Evolutionary conservation across 2,888 invertebrate species (phyloP), one percentile per base, ranked within the genome.

Genomic region (Synergus itoensis): DNA sequence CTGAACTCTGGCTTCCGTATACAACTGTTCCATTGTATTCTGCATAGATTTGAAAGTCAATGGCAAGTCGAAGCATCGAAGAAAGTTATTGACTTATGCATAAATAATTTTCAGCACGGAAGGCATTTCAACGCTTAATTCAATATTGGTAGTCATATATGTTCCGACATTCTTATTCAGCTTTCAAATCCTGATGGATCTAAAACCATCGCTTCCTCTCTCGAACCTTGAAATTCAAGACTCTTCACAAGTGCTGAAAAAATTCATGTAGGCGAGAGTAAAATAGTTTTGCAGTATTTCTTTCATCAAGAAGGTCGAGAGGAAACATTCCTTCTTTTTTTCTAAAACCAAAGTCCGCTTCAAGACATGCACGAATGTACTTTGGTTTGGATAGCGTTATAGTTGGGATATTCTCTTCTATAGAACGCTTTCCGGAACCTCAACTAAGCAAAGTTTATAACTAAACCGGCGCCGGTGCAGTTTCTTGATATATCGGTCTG

Each of bases 401-500:
- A 53, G 60, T 60, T 60, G 18, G 5, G 60, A 21, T 60, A 45
- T 73, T 73, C 75, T 64, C 76, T 79, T 79, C 65, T 65, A 65
- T 76, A 67, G 64, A 63, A 40, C 75, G 80, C 80, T 83, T 53
- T 73, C 77, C 81, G 80, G 81, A 82, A 80, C 69, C 81, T 69
- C 82, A 77, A 81, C 79, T 82, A 76, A 81, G 82, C 84, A 85
- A 88, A 88, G 86, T 86, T 87, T 86, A 87, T 86, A 87, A 87
- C 86, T 85, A 86, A 88, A 86, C 84, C 86, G 88, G 87, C 87
- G 89, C 88, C 88, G 87, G 87, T 86, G 85, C 86, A 86, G 88
- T 87, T 86, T 86, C 87, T 86, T 89, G 88, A 89, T 89, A 89
- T 89, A 89, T 89, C 84, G 86, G 87, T 88, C 88, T 88, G 85